Conservation (phyloP, 2,113 vertebrate species). For the Brachyistius frenatus region DNA sequence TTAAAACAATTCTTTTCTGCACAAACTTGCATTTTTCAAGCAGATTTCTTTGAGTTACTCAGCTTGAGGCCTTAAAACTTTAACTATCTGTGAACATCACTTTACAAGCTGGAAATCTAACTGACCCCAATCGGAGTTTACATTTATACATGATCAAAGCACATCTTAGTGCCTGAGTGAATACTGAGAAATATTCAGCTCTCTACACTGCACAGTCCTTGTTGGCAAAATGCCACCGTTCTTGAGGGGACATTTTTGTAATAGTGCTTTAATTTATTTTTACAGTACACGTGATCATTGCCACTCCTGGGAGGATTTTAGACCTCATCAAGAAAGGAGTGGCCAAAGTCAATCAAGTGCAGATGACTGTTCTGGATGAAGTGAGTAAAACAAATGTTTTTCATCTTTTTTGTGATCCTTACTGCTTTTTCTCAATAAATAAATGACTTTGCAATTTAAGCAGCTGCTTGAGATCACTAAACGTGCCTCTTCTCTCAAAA, state of each 20-base stretch:
- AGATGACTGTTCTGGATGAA: conserved; percentile 99
- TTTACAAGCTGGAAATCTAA: too few species aligned
- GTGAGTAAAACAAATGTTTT: conserved; percentile 76
- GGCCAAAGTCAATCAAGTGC: conserved; percentile 97
- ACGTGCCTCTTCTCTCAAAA: conserved; percentile 57
- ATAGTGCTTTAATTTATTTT: background rate
- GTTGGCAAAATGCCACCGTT: background rate
- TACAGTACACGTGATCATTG: conserved; percentile 97
- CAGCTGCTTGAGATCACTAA: rapidly evolving
- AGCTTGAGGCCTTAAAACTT: too few species aligned
- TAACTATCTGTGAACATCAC: too few species aligned
- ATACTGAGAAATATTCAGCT: too few species aligned
- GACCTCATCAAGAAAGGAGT: conserved; percentile 99
- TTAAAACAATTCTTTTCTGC: too few species aligned
- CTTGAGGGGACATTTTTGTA: background rate
- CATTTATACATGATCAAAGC: too few species aligned
- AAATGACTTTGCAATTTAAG: background rate
- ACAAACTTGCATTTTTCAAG: too few species aligned
- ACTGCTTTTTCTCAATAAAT: background rate
- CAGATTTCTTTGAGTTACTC: too few species aligned
- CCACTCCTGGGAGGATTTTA: conserved; percentile 97
- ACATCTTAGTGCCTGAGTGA: background rate
- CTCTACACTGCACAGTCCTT: too few species aligned
- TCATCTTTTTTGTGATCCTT: background rate
- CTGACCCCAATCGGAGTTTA: too few species aligned